phyloP scores from a whole-genome alignment of 2,888 invertebrate species.

The Synanthedon vespiformis region DNA sequence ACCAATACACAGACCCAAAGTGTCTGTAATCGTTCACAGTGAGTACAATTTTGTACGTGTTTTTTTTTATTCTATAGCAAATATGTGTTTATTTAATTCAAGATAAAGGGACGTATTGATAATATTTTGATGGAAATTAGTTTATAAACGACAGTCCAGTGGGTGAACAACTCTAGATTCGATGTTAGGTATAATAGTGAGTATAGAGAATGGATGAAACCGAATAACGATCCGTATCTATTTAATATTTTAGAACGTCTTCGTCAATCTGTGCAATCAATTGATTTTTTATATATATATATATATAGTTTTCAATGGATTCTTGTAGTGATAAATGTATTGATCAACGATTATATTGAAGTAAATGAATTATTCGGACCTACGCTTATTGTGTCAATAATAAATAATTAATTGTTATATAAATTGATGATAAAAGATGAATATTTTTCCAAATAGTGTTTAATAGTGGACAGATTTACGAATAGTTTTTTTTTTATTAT shows the following conservation, averaged over 20 bases:
- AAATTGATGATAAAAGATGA: conserved; percentile 18
- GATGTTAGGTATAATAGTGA: background rate
- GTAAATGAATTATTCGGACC: conserved; percentile 22
- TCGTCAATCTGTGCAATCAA: conserved; percentile 26
- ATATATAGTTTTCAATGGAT: conserved; percentile 15
- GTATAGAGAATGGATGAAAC: background rate
- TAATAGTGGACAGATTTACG: conserved; percentile 34
- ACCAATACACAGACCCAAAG: too few species aligned
- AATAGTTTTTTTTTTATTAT: conserved; percentile 19
- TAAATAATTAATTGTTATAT: conserved; percentile 18
- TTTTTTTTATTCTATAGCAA: too few species aligned
- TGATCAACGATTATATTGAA: conserved; percentile 1
- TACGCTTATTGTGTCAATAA: conserved; percentile 47
- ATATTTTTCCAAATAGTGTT: conserved; percentile 46
- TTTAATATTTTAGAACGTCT: conserved; percentile 12
- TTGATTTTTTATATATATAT: conserved; percentile 7
- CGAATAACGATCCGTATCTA: background rate
- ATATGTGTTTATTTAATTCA: too few species aligned
- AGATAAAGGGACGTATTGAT: too few species aligned
- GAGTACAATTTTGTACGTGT: too few species aligned
- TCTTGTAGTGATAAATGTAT: conserved; percentile 4
- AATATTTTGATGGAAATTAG: too few species aligned
- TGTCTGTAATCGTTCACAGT: too few species aligned
- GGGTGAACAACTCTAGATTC: background rate
- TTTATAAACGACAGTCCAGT: background rate